These are phyloP conservation scores for Eupristina koningsbergeri DNA, from an alignment of 1,140 invertebrate species.

Conservation along the genomic window DNA sequence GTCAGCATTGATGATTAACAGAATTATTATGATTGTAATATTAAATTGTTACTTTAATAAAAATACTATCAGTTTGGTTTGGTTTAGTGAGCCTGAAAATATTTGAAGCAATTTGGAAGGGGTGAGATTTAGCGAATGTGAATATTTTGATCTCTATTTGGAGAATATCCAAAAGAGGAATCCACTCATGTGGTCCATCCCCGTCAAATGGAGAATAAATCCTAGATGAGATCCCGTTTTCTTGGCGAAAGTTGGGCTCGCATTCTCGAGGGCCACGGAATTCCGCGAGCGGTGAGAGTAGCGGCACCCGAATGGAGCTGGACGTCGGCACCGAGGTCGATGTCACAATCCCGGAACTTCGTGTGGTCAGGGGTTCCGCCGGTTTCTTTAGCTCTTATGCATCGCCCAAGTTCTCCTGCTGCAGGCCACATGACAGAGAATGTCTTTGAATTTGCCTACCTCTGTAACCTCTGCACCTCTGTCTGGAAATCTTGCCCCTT, in stretches of 20 bases:
- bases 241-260: constrained; percentile 12
- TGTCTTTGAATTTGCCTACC: constrained; percentile 69
- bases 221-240: background rate
- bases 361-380: constrained; percentile 71
- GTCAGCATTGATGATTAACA: too few relatives aligned
- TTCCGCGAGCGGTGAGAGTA: constrained; percentile 12
- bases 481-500: background rate
- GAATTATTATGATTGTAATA: too few relatives aligned
- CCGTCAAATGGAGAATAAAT: background rate
- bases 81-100: too few relatives aligned
- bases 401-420: constrained; percentile 48
- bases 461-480: background rate
- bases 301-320: background rate
- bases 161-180: background rate
- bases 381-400: constrained; percentile 49
- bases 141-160: too few relatives aligned
- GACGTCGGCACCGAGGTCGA: background rate
- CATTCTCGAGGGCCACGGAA: constrained; percentile 28
- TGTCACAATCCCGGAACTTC: constrained; percentile 53
- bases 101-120: too few relatives aligned
- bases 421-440: constrained; percentile 60
- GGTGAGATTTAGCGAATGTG: too few relatives aligned
- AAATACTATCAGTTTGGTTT: too few relatives aligned
- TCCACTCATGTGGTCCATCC: background rate
- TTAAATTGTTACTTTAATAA: too few relatives aligned